Evolutionary conservation across 2,797 vertebrate genomes (phyloP).

Genomic region (Alauda arvensis): DNA sequence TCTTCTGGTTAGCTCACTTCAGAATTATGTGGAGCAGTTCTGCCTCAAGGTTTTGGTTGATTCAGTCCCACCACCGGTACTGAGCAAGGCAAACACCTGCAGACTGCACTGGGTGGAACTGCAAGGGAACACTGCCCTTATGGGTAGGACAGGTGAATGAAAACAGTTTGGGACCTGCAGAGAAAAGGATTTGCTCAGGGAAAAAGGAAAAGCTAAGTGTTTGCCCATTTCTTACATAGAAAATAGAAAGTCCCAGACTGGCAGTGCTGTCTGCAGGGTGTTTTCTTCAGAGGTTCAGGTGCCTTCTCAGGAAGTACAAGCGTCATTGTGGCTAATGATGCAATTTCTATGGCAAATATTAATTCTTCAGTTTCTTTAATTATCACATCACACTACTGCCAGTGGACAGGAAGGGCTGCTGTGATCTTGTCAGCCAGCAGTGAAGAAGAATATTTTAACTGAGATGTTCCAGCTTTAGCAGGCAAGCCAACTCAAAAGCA

Average conservation of each 20-base stretch:
- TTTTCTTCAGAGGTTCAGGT: neutral
- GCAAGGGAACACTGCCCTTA: neutral
- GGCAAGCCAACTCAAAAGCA: neutral
- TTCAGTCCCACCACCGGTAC: neutral
- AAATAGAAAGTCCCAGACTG: neutral
- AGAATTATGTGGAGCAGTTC: neutral
- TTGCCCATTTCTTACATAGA: neutral
- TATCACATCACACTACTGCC: neutral
- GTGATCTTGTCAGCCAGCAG: neutral
- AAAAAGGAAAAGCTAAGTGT: neutral
- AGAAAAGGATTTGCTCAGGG: neutral
- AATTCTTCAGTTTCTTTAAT: neutral
- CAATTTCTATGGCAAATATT: neutral
- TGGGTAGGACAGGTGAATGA: neutral
- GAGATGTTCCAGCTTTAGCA: neutral
- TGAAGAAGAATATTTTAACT: neutral
- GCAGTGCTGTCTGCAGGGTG: neutral
- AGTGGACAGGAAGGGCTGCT: neutral
- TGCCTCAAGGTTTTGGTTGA: neutral
- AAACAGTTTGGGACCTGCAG: neutral
- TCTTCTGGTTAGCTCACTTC: neutral
- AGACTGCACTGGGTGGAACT: accelerated
- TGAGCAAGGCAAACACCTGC: accelerated
- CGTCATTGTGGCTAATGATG: accelerated
- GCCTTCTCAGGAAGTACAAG: neutral